Evolutionary conservation across 1,140 invertebrate species (phyloP).

Genomic region (Carposina sasakii): DNA sequence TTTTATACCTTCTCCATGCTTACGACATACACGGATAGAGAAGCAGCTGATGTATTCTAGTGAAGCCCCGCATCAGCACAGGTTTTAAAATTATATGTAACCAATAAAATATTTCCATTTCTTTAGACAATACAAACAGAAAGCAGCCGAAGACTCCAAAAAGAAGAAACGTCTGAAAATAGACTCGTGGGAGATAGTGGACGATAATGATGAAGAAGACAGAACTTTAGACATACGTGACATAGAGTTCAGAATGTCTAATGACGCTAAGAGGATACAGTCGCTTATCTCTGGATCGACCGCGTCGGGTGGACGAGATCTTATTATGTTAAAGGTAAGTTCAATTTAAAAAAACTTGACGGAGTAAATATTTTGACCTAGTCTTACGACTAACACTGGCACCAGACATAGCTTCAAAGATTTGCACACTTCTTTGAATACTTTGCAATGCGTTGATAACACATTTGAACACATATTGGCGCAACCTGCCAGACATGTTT

Average conservation of each 20-base stretch:
- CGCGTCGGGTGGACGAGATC: conserved; percentile 84
- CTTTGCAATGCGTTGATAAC: too few relatives aligned
- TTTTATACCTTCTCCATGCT: too few relatives aligned
- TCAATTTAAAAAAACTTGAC: too few relatives aligned
- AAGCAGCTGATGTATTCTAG: too few relatives aligned
- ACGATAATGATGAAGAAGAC: conserved; percentile 75
- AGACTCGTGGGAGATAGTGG: conserved; percentile 63
- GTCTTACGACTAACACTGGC: too few relatives aligned
- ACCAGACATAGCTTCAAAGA: too few relatives aligned
- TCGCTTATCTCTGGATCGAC: conserved; percentile 79
- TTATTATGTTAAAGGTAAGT: conserved; percentile 77
- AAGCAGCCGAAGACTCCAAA: conserved; percentile 76
- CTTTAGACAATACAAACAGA: conserved; percentile 68
- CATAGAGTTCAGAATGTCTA: conserved; percentile 89
- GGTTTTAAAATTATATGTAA: neutral
- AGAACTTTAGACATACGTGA: conserved; percentile 88
- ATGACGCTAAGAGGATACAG: conserved; percentile 80
- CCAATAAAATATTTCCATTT: conserved; percentile 1
- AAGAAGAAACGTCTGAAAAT: conserved; percentile 84
- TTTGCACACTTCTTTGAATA: too few relatives aligned
- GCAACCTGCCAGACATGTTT: too few relatives aligned
- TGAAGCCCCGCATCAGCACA: neutral
- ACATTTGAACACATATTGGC: too few relatives aligned
- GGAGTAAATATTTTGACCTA: too few relatives aligned
- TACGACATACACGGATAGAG: too few relatives aligned